Evolutionary conservation across 92 coral and sea anemone genomes (phyloP).

Genomic region (Chrysogorgia sp.): DNA sequence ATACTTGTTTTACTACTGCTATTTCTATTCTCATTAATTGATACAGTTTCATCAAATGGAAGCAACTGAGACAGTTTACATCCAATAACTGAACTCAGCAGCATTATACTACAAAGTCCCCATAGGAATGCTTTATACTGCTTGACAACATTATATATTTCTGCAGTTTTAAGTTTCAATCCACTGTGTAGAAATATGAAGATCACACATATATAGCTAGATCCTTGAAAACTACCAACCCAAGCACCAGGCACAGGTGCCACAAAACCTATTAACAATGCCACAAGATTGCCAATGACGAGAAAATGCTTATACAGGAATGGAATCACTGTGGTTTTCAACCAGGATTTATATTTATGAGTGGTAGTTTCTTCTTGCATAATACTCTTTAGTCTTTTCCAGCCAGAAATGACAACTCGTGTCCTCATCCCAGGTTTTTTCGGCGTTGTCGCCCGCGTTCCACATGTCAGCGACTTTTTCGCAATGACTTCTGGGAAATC

Average conservation of each 20-base stretch:
- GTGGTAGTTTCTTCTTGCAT: not conserved
- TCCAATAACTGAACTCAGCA: conserved; percentile 79
- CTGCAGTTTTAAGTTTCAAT: conserved; percentile 86
- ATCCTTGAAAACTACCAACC: conserved; percentile 32
- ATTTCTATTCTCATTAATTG: conserved; percentile 17
- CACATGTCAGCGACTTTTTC: not conserved
- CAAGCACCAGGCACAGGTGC: conserved; percentile 11
- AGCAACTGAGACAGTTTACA: conserved; percentile 74
- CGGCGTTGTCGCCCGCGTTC: too few species aligned
- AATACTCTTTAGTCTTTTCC: not conserved
- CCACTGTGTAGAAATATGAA: conserved; percentile 55
- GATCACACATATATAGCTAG: conserved; percentile 33
- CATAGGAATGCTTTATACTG: conserved; percentile 75
- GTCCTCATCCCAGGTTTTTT: too few species aligned
- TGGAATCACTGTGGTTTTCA: conserved; percentile 3
- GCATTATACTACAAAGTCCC: conserved; percentile 76
- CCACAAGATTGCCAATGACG: not conserved
- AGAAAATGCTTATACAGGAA: conserved; percentile 21
- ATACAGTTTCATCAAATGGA: conserved; percentile 70
- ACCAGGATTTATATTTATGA: not conserved
- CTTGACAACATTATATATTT: conserved; percentile 76
- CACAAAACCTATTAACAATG: conserved; percentile 6
- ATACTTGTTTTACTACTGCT: conserved; percentile 47
- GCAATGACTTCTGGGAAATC: not conserved
- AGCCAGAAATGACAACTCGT: too few species aligned